Evolutionary conservation across 2,797 vertebrate genomes (phyloP).

Genomic region (Linurgus olivaceus): DNA sequence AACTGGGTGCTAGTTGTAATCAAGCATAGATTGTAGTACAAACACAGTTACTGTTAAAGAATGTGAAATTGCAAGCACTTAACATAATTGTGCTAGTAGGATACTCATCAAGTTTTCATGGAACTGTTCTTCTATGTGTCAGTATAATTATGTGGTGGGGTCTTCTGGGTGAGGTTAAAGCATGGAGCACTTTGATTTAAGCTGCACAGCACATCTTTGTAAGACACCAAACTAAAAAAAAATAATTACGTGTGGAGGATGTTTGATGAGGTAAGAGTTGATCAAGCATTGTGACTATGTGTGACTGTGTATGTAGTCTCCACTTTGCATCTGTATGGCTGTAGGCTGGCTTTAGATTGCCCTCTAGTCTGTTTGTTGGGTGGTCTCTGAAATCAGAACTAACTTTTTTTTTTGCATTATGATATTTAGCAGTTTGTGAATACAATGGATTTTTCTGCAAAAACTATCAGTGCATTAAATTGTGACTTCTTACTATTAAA

Average conservation of each 20-base stretch:
- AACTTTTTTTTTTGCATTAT: background rate
- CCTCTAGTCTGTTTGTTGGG: background rate
- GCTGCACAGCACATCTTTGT: background rate
- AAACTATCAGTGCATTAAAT: background rate
- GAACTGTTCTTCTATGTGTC: background rate
- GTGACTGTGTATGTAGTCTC: background rate
- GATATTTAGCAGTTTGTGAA: background rate
- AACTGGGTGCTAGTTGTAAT: background rate
- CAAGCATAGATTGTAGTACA: background rate
- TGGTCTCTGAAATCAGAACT: background rate
- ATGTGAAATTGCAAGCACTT: background rate
- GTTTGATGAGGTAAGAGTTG: background rate
- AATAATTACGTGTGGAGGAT: rapidly evolving
- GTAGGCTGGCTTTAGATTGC: background rate
- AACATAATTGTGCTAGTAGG: no score
- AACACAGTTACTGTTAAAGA: background rate
- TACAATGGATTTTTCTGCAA: background rate
- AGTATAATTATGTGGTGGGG: background rate
- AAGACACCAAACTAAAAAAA: background rate
- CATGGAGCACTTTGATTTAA: background rate
- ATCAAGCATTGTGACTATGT: background rate
- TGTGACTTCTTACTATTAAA: background rate
- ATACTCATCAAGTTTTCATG: background rate
- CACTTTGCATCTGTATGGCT: background rate
- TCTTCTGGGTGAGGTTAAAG: background rate